phyloP scores from a whole-genome alignment of 2,888 invertebrate species.

The Leptothorax acervorum region DNA sequence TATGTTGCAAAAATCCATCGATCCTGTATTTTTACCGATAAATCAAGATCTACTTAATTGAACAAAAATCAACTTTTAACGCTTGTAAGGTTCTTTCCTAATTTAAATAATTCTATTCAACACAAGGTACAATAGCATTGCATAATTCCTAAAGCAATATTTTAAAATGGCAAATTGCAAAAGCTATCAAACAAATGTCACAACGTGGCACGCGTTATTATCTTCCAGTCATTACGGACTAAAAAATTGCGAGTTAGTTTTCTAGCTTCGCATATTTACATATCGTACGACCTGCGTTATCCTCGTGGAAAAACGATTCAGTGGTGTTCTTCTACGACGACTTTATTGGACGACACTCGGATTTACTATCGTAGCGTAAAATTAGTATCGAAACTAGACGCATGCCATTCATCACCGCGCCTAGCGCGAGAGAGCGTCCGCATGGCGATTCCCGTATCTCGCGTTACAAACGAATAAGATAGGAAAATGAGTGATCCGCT shows the following conservation, averaged over 20 bases:
- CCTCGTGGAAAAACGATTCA: not conserved
- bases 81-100: not conserved
- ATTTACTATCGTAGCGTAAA: not conserved
- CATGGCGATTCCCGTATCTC: not conserved
- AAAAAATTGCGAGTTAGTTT: not conserved
- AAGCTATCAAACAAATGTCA: not conserved
- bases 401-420: not conserved
- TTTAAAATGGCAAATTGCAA: not conserved
- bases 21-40: not conserved
- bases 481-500: constrained; percentile 82
- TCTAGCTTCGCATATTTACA: not conserved
- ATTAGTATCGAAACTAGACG: not conserved
- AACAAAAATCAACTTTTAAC: not conserved
- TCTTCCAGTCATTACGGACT: not conserved
- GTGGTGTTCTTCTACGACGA: not conserved
- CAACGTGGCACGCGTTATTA: not conserved
- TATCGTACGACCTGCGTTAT: not conserved
- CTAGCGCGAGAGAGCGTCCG: not conserved
- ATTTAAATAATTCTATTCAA: not conserved
- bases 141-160: not conserved
- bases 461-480: not conserved
- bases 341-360: not conserved
- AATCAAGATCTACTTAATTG: not conserved
- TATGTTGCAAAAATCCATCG: not conserved
- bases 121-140: not conserved